phyloP scores from a whole-genome alignment of 1,140 invertebrate genomes.

The Mamestra configurata region DNA sequence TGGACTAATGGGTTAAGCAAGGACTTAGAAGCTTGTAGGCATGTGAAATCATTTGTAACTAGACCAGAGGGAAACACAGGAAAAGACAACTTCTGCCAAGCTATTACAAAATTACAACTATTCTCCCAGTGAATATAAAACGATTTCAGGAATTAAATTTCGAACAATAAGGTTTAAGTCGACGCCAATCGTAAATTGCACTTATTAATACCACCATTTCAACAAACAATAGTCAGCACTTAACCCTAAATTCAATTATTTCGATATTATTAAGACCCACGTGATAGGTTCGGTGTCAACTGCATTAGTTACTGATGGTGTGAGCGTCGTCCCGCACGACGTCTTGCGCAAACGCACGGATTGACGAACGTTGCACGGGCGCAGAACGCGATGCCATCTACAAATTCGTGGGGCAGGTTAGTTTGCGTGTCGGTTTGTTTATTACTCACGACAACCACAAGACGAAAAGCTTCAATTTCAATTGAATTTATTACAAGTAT shows the following conservation, averaged over 20 bases:
- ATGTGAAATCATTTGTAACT: neutral
- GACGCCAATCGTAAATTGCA: neutral
- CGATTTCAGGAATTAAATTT: neutral
- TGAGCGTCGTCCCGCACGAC: constrained; percentile 60
- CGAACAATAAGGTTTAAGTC: neutral
- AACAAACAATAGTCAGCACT: neutral
- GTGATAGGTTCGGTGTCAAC: constrained; percentile 31
- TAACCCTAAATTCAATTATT: constrained; percentile 26
- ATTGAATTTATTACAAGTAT: constrained; percentile 26
- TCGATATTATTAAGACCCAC: constrained; percentile 35
- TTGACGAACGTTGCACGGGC: constrained; percentile 57
- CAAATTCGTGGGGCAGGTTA: constrained; percentile 45
- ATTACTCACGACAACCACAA: constrained; percentile 34
- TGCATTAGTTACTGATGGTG: constrained; percentile 44
- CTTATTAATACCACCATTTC: neutral
- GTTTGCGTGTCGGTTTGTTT: constrained; percentile 49
- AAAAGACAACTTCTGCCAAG: neutral
- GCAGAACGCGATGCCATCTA: constrained; percentile 29
- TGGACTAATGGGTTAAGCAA: constrained; percentile 9
- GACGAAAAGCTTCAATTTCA: constrained; percentile 33
- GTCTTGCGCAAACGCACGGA: constrained; percentile 64
- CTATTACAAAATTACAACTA: no score
- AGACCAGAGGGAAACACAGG: neutral
- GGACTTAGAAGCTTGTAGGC: neutral
- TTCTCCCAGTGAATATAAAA: no score